These are phyloP conservation scores for Pyrrhosoma nymphula DNA, from an alignment of 2,888 invertebrate genomes.

Conservation along the genomic window DNA sequence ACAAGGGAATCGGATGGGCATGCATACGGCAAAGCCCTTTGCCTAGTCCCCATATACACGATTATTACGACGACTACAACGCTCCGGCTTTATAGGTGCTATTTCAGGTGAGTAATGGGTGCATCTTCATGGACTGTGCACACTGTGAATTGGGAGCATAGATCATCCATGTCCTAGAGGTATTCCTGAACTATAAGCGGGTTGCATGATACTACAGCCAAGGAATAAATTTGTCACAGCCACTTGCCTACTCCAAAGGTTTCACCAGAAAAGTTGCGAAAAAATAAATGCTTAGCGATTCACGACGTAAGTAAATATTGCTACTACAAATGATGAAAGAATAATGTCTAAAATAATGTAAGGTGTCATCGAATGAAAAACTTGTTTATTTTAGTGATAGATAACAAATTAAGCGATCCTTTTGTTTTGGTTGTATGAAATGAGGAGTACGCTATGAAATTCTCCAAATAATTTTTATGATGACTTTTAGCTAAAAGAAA, in stretches of 20 bases:
- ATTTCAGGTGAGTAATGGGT: background rate
- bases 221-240: background rate
- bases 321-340: too few species aligned
- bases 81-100: background rate
- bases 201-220: background rate
- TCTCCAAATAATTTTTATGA: too few species aligned
- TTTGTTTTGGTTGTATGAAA: too few species aligned
- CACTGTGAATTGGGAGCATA: background rate
- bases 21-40: background rate
- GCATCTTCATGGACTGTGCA: background rate
- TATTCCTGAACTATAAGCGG: background rate
- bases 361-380: too few species aligned
- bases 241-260: too few species aligned
- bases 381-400: too few species aligned
- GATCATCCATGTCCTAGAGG: background rate
- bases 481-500: background rate
- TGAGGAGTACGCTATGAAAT: too few species aligned
- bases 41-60: background rate
- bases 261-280: too few species aligned
- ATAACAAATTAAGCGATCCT: too few species aligned
- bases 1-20: background rate
- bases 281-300: too few species aligned
- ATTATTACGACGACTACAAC: background rate
- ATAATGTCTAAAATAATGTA: too few species aligned
- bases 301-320: too few species aligned